Base-by-base conservation (phyloP, 2,113 vertebrate species). In the Caranx melampygus region DNA sequence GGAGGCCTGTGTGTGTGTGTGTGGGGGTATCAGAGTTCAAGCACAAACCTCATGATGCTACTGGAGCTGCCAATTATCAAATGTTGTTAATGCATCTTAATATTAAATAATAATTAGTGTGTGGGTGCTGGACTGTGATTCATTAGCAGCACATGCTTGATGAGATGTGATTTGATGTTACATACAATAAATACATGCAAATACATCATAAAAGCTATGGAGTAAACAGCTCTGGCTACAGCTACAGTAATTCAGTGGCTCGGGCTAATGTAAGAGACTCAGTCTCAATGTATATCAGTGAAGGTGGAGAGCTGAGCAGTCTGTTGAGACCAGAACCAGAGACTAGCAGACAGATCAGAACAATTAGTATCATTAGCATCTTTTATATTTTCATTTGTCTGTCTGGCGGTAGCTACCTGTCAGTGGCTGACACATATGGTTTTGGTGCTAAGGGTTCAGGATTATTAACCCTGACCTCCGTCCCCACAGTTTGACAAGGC, bases 21-120 rank as follows among this genome's bases (percentile, higher is more conserved):
- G n/a, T n/a, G n/a, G 26, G 26, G 26, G 26, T 26, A 26, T 75
- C 18, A 64, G 0, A 65, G 75, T 79, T 72, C 47, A 79, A 12
- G 84, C 70, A 55, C 10, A 2, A 45, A 71, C 67, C 33, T 62
- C 69, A 42, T 5, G 33, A 34, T 86, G 34, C 51, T 58, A 58
- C 35, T 40, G 15, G 44, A 42, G 49, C 74, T 20, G n/a, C 37
- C 78, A 74, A 78, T 86, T 81, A 55, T 80, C 64, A 81, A 14
- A 78, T 71, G 76, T 85, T 60, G 42, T 61, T 67, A 87, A 83
- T 84, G 83, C 71, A 60, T 75, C 67, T 86, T 79, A 63, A 81
- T 72, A 37, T 76, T 60, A 82, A 71, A 67, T 76, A 75, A 77
- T 85, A 75, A 88, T 80, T 74, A 55, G 33, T 2, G 45, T 57